Conservation (phyloP, 2,113 vertebrate genomes). For the Clarias gariepinus region DNA sequence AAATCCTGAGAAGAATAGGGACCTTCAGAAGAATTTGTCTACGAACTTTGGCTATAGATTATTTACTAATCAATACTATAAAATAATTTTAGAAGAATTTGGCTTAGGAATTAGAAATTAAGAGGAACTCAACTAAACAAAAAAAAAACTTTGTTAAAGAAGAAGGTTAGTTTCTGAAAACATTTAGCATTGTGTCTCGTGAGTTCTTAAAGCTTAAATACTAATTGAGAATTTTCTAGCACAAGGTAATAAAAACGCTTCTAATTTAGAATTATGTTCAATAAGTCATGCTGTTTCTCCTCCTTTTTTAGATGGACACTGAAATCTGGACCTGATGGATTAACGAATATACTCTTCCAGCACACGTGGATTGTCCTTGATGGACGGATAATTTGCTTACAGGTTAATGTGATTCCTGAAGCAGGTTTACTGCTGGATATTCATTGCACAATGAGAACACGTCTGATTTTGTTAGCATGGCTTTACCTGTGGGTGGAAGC, state of each 20-base stretch:
- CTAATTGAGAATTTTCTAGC: not conserved
- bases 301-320: not conserved
- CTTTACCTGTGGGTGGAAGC: conserved; percentile 74
- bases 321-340: conserved; percentile 12
- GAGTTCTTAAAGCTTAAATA: not conserved
- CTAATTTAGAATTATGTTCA: not conserved
- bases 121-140: not conserved
- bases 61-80: not conserved
- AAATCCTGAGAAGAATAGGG: no score
- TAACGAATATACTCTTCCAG: not conserved
- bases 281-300: not conserved
- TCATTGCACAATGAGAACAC: conserved; percentile 73
- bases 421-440: not conserved
- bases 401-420: not conserved
- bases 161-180: not conserved
- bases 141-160: not conserved
- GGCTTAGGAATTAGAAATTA: not conserved
- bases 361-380: not conserved
- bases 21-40: not conserved
- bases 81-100: not conserved
- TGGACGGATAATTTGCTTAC: not conserved
- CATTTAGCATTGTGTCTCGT: not conserved
- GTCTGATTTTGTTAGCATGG: conserved; percentile 77
- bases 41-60: not conserved
- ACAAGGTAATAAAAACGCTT: not conserved